Base-by-base conservation (phyloP, 2,888 invertebrate species). In the Cephus sareptanus region DNA sequence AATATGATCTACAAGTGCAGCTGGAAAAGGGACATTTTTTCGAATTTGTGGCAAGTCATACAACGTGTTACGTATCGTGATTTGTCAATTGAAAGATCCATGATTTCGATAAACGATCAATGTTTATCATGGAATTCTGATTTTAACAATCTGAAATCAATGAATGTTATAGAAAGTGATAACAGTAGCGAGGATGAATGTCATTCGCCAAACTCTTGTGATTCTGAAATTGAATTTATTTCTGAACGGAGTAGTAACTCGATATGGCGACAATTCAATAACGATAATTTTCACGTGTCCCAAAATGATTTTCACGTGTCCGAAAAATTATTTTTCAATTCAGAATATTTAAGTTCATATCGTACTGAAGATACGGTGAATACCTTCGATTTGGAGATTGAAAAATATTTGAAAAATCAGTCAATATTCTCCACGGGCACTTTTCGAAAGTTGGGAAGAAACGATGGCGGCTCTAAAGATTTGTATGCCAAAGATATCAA, bases 331-430 rank as follows among this genome's bases (percentile, higher is more conserved):
- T 56, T 56, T 56, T 56, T 23, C 56, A 23, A 56, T 56, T 23
- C 56, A 23, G 2, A 56, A 23, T 56, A 56, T 9, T 23, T 23
- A n/a, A 68, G 73, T 33, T 71, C 69, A 73, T n/a, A 15, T 31
- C 34, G 71, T 34, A 68, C 79, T 33, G 76, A 76, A 15, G 75
- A 75, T 40, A 69, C 68, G 34, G 69, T 76, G 69, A 73, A 77
- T 40, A 83, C 79, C 56, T 82, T 82, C 15, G 81, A 85, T 74
- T 37, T 75, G 35, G 81, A 83, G 74, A 80, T 85, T n/a, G 76
- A 83, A 34, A 77, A 81, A 74, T 81, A 79, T 77, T 70, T 81
- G n/a, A 40, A 70, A 34, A 76, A 35, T 73, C 76, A 69, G 34
- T 77, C 71, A 75, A 75, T 34, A 77, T 74, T 74, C 34, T 80